These are phyloP conservation scores for Vanessa atalanta DNA, from an alignment of 1,140 invertebrate genomes.

Conservation along the genomic window DNA sequence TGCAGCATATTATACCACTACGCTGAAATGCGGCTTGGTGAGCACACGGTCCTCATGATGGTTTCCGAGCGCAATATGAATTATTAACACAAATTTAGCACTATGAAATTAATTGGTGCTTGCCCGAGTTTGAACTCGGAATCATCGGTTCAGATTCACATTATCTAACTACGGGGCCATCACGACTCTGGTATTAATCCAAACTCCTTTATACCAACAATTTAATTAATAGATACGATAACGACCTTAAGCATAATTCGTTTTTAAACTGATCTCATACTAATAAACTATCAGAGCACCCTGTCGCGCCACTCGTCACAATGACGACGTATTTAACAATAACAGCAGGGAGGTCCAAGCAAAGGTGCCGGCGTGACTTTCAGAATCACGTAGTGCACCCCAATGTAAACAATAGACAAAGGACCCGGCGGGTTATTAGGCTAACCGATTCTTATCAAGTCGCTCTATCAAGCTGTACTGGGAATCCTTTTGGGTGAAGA, in stretches of 20 bases:
- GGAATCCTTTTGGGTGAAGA: conserved; percentile 50
- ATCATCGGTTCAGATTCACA: too few species aligned
- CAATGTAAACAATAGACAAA: conserved; percentile 78
- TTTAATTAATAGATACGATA: conserved; percentile 14
- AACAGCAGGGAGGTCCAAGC: conserved; percentile 68
- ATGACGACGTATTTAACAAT: conserved; percentile 64
- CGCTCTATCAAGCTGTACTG: conserved; percentile 47
- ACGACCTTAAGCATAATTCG: conserved; percentile 8
- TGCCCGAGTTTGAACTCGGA: too few species aligned
- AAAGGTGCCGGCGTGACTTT: conserved; percentile 74
- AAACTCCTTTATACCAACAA: not conserved
- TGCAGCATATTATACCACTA: too few species aligned
- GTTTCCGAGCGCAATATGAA: too few species aligned
- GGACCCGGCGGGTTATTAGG: conserved; percentile 67
- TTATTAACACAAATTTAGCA: too few species aligned
- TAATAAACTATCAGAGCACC: conserved; percentile 44
- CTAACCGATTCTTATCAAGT: conserved; percentile 57
- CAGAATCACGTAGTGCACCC: conserved; percentile 71
- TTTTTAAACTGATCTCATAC: conserved; percentile 18
- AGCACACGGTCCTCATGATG: too few species aligned
- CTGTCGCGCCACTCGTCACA: conserved; percentile 49
- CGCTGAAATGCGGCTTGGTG: too few species aligned
- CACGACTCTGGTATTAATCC: too few species aligned
- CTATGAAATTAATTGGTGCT: too few species aligned
- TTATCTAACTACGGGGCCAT: too few species aligned